These are phyloP conservation scores for Hydropotes inermis DNA, from an alignment of 2,113 vertebrate species.

Conservation along the genomic window DNA sequence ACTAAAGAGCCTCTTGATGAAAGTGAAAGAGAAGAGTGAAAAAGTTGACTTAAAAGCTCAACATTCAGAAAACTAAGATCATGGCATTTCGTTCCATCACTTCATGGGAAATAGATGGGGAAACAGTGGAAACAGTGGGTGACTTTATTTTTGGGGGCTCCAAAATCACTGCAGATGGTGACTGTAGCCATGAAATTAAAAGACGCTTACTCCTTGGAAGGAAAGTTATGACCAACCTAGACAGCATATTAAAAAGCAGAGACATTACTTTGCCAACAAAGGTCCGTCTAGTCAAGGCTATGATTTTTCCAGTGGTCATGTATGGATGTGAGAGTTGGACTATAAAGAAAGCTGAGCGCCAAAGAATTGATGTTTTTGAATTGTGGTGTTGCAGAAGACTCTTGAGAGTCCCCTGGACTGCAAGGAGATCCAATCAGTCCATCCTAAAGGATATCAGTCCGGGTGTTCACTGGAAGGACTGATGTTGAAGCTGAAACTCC, in stretches of 20 bases:
- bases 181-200: background rate
- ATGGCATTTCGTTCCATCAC: background rate
- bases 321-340: background rate
- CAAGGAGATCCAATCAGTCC: background rate
- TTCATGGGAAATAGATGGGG: background rate
- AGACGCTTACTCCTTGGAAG: background rate
- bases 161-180: background rate
- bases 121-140: background rate
- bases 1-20: background rate
- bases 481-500: background rate
- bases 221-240: background rate
- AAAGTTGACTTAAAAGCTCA: background rate
- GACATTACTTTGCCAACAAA: background rate
- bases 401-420: background rate
- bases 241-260: background rate
- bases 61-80: background rate
- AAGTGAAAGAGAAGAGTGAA: background rate
- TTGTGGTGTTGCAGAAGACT: background rate
- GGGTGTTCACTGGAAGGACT: background rate
- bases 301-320: background rate
- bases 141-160: background rate
- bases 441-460: background rate
- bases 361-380: background rate
- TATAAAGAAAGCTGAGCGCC: fast-evolving
- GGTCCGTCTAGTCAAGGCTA: background rate